Evolutionary conservation across 2,888 invertebrate species (phyloP).

Genomic region (Cheilosia pagana): DNA sequence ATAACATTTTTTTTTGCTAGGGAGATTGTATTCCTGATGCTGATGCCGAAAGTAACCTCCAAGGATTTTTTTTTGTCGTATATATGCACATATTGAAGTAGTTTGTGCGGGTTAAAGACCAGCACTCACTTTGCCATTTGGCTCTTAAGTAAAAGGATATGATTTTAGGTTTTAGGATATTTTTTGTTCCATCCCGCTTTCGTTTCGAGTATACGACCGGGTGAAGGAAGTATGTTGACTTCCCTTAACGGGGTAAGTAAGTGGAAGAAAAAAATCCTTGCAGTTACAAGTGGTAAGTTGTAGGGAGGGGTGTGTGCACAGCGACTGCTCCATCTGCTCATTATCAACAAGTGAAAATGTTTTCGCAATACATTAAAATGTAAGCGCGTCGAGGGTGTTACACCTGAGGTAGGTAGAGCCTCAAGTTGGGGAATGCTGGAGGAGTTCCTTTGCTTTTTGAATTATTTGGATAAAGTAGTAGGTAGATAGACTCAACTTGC

Average conservation of each 20-base stretch:
- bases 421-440: background rate
- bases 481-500: no score
- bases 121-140: slow-evolving; percentile 34
- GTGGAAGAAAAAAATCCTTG: slow-evolving; percentile 63
- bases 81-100: slow-evolving; percentile 1
- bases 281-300: slow-evolving; percentile 40
- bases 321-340: slow-evolving; percentile 21
- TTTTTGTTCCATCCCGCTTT: slow-evolving; percentile 20
- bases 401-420: background rate
- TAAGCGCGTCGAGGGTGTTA: slow-evolving; percentile 8
- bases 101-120: slow-evolving; percentile 27
- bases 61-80: slow-evolving; percentile 10
- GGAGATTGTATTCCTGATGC: slow-evolving; percentile 25
- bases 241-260: slow-evolving; percentile 50
- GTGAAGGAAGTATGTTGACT: slow-evolving; percentile 52
- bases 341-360: slow-evolving; percentile 59
- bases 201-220: background rate
- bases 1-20: slow-evolving; percentile 3
- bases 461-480: background rate
- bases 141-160: slow-evolving; percentile 64
- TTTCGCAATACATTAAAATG: slow-evolving; percentile 41
- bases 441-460: background rate
- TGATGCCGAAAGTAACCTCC: slow-evolving; percentile 32
- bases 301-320: slow-evolving; percentile 12
- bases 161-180: slow-evolving; percentile 43